Evolutionary conservation across 23 tunicate species (phyloP).

Genomic region (Halocynthia aurantium): DNA sequence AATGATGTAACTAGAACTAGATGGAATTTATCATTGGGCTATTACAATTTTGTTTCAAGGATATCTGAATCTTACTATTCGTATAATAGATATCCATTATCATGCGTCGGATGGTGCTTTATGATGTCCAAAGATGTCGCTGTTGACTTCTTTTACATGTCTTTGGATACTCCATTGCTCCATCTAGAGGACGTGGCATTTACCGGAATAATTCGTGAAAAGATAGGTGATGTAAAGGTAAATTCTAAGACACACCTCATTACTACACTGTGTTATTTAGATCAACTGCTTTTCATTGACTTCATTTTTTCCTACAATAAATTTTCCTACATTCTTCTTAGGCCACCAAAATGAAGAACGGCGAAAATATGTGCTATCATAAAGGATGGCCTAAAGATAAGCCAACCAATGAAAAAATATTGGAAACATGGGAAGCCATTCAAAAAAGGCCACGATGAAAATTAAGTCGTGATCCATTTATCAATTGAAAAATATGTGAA

Average conservation of each 20-base stretch:
- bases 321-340: neutral
- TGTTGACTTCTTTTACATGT: constrained; percentile 50
- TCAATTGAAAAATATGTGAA: too few relatives aligned
- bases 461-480: too few relatives aligned
- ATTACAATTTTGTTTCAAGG: too few relatives aligned
- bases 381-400: constrained; percentile 89
- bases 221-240: constrained; percentile 35
- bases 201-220: constrained; percentile 84
- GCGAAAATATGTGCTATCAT: constrained; percentile 61
- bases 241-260: neutral
- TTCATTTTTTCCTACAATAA: neutral
- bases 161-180: constrained; percentile 57
- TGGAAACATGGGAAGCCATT: constrained; percentile 31
- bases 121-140: constrained; percentile 56
- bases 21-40: neutral
- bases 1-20: too few relatives aligned
- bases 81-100: constrained; percentile 56
- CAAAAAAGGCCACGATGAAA: too few relatives aligned
- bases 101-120: constrained; percentile 97
- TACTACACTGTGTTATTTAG: too few relatives aligned
- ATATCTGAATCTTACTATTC: too few relatives aligned
- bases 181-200: constrained; percentile 88
- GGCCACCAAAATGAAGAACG: constrained; percentile 29
- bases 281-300: neutral
- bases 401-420: constrained; percentile 60